phyloP scores from a whole-genome alignment of 2,888 invertebrate species.

The Heliconius hortense region DNA sequence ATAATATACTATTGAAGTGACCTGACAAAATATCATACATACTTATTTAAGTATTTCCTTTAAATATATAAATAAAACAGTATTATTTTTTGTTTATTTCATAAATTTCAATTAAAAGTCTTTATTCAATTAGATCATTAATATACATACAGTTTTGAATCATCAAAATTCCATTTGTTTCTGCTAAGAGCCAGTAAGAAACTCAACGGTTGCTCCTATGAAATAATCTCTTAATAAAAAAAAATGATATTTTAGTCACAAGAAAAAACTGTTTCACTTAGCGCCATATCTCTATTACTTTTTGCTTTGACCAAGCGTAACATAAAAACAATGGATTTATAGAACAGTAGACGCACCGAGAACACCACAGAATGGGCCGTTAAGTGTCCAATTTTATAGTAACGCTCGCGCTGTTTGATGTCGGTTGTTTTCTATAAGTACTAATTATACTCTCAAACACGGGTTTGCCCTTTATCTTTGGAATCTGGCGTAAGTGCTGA shows the following conservation, averaged over 20 bases:
- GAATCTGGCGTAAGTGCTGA: slow-evolving; percentile 30
- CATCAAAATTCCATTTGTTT: not conserved
- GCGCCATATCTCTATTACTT: slow-evolving; percentile 1
- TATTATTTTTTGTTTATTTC: too few species aligned
- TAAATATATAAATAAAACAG: not conserved
- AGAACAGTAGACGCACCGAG: slow-evolving; percentile 48
- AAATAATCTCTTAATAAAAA: not conserved
- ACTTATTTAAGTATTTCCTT: not conserved
- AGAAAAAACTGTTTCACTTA: not conserved
- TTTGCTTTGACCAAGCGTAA: slow-evolving; percentile 13
- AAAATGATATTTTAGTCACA: not conserved
- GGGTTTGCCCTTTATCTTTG: slow-evolving; percentile 38
- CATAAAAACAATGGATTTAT: slow-evolving; percentile 56
- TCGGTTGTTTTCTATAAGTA: slow-evolving; percentile 49
- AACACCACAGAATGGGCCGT: slow-evolving; percentile 51
- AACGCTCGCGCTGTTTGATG: slow-evolving; percentile 47
- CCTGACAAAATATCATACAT: slow-evolving; percentile 7
- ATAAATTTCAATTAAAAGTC: too few species aligned
- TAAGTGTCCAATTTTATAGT: slow-evolving; percentile 59
- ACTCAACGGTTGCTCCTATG: not conserved
- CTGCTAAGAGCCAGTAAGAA: not conserved
- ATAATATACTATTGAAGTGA: slow-evolving; percentile 47
- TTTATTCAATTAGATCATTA: too few species aligned
- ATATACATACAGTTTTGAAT: not conserved
- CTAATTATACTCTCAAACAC: slow-evolving; percentile 44